Evolutionary conservation across 1,140 invertebrate genomes (phyloP), one percentile per base, ranked within the genome.

Genomic region (Hylaeus volcanicus): DNA sequence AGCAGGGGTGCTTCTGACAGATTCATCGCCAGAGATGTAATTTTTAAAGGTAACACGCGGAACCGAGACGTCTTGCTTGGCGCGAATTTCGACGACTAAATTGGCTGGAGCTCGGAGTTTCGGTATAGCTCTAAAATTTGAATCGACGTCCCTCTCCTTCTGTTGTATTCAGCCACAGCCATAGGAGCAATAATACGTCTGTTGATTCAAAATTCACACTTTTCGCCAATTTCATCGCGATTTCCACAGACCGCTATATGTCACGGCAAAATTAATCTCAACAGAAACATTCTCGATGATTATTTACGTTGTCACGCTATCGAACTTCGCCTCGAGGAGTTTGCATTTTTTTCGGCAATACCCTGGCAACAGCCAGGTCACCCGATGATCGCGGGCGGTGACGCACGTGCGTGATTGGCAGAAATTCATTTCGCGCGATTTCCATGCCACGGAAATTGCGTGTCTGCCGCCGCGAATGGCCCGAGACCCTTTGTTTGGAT

Each of bases 371-470:
- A 26, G 37, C 9, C 55, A 6, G 41, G 58, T 56, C 66, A 55
- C 56, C 26, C 65, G 39, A 65, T 72, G 78, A 77, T 82, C 63
- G 78, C 58, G 71, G 26, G 15, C 74, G 72, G 51, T 87, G 84
- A 83, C 76, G 80, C 87, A 89, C 85, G 83, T 88, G 84, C 84
- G 85, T 89, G 88, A 90, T 86, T 86, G 88, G 87, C 83, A 89
- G 87, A 89, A 91, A 91, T 91, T 91, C 89, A 91, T 91, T 91
- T 91, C 79, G 79, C 64, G 76, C 79, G 81, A 88, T 89, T 89
- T 88, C 84, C 81, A 87, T 86, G 77, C 60, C 79, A 53, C 87
- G 88, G 88, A 89, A 89, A 89, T 89, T 89, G 86, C 86, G 88
- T 88, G 88, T 81, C 87, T 85, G 85, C 71, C 51, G 79, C 72